Base-by-base conservation (phyloP, 1,140 invertebrate species). In the Drosophila ambigua region DNA sequence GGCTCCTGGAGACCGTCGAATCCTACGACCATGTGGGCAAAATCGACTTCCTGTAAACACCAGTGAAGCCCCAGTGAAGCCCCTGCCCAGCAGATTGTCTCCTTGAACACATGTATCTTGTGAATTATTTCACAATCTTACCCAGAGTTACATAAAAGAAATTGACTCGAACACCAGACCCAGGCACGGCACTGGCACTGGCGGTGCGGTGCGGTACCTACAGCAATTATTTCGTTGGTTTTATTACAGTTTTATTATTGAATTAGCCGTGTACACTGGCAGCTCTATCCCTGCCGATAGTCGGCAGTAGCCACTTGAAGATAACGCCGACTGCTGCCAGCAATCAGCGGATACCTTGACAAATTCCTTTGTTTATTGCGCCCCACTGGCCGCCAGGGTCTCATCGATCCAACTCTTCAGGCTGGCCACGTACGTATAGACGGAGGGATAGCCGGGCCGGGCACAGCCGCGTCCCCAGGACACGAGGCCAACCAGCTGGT, bases 391-490 rank as follows among this genome's bases (percentile, higher is more conserved):
- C 16, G 55, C 61, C 46, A 89, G 52, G n/a, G 76, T 83, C 46
- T 90, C 77, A 6, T 85, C 87, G 28, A 91, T 91, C 93, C 94
- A 94, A 24, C 85, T 50, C n/a, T 71, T 72, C 2, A 92, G 79
- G 31, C 52, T 58, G 5, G 80, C 51, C 0, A 94, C 93, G 58
- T 94, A 92, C 0, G 94, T 94, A 63, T 95, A 96, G 2, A 95
- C 94, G 2, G 95, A 94, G 0, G 95, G 95, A 35, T 92, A 92
- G 9, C 92, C 82, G 7, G 89, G 72, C 11, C 92, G 74, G 2
- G 92, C 95, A 79, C 95, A 96, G 0, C 93, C 93, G 8, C 92
- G 92, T 1, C 95, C 95, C 94, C 94, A 95, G 11, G 94, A 95
- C 0, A 94, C 93, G 6, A 95, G 90, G 6, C 95, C 95, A 26